These are phyloP conservation scores for Synergus gifuensis DNA, from an alignment of 2,888 invertebrate species.

Conservation along the genomic window DNA sequence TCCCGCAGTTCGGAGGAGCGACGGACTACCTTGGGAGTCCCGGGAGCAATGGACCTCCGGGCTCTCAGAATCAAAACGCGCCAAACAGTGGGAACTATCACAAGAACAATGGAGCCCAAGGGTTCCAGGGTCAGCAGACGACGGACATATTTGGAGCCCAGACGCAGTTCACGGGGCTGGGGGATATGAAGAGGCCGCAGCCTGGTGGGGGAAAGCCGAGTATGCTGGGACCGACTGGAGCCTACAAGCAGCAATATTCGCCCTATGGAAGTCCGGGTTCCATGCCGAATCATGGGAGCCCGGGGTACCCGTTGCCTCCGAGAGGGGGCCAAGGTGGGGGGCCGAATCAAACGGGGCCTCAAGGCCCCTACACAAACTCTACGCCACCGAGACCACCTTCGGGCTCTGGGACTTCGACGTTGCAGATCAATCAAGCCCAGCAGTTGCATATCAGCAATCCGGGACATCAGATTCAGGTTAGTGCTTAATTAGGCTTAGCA, in stretches of 20 bases:
- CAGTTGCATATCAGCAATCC: constrained; percentile 92
- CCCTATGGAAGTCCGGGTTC: constrained; percentile 84
- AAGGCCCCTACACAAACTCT: constrained; percentile 77
- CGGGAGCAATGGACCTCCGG: constrained; percentile 69
- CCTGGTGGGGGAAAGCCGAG: constrained; percentile 73
- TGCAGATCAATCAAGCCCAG: constrained; percentile 93
- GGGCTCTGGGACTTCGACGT: constrained; percentile 80
- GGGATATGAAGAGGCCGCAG: constrained; percentile 78
- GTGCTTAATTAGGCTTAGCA: constrained; percentile 59
- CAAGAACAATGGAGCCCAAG: constrained; percentile 69
- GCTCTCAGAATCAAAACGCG: constrained; percentile 67
- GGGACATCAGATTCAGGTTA: constrained; percentile 89
- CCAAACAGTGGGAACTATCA: constrained; percentile 68
- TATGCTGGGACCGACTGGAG: constrained; percentile 72
- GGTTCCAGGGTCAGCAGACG: constrained; percentile 58
- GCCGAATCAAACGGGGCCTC: constrained; percentile 75
- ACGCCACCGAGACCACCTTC: constrained; percentile 80
- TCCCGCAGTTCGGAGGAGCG: constrained; percentile 79
- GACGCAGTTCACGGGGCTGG: constrained; percentile 67
- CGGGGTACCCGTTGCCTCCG: constrained; percentile 78
- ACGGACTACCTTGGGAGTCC: constrained; percentile 79
- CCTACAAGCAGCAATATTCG: constrained; percentile 83
- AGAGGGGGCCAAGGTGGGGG: constrained; percentile 74
- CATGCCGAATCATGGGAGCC: constrained; percentile 80
- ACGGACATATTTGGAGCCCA: constrained; percentile 70